phyloP scores from a whole-genome alignment of 2,113 vertebrate genomes.

The Psammodynastes pulverulentus region DNA sequence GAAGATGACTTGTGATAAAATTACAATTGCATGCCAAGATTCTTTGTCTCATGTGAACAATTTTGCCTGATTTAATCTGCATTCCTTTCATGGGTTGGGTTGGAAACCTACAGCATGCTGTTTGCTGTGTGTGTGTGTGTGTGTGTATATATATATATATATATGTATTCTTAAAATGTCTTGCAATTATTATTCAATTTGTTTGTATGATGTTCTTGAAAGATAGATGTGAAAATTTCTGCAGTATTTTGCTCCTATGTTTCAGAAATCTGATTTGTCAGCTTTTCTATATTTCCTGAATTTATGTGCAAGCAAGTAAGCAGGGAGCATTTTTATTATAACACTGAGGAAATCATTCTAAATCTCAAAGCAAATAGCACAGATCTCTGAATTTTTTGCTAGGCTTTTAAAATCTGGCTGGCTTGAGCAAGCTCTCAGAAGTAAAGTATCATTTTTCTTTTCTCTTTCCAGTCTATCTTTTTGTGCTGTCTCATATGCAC shows the following conservation, averaged over 20 bases:
- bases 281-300: not conserved
- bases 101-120: not conserved
- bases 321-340: conserved; percentile 18
- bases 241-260: not conserved
- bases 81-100: not conserved
- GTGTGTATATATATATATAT: too few relatives aligned
- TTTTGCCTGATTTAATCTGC: not conserved
- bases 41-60: not conserved
- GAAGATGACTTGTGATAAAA: not conserved
- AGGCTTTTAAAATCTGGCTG: not conserved
- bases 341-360: not conserved
- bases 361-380: not conserved
- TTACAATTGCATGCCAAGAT: not conserved
- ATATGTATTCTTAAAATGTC: not conserved
- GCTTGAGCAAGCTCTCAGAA: conserved; percentile 26
- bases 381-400: not conserved
- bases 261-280: not conserved
- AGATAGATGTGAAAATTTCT: conserved; percentile 4
- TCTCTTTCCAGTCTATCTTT: not conserved
- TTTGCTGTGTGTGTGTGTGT: not conserved
- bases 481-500: not conserved
- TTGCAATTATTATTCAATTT: not conserved
- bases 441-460: not conserved
- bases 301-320: not conserved
- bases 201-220: not conserved